Conservation (phyloP, 2,797 vertebrate genomes). For the Molossus molossus region DNA sequence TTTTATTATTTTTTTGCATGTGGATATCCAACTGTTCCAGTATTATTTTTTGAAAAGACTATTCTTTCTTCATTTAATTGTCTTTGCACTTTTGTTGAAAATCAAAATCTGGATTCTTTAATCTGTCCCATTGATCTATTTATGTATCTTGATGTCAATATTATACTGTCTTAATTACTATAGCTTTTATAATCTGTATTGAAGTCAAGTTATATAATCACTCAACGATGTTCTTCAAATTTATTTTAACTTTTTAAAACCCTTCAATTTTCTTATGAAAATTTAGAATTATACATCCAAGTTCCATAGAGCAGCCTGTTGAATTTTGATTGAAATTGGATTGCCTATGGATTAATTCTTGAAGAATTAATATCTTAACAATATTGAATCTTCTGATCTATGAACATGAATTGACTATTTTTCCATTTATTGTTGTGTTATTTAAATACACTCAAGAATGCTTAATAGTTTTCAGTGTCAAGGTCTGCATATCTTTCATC, state of each 20-base stretch:
- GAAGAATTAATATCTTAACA: not conserved
- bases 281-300: conserved; percentile 11
- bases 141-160: not conserved
- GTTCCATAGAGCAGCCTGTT: not conserved
- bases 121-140: not conserved
- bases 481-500: not conserved
- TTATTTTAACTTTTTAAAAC: not conserved
- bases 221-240: not conserved
- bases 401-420: not conserved
- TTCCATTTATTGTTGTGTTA: not conserved
- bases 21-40: not conserved
- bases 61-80: not conserved
- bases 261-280: conserved; percentile 2
- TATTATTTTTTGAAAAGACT: not conserved
- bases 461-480: not conserved
- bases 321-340: not conserved
- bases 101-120: not conserved
- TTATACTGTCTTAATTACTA: not conserved
- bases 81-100: conserved; percentile 49
- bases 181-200: not conserved
- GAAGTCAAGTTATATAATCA: not conserved
- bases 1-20: not conserved
- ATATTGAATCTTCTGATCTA: not conserved
- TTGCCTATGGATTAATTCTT: not conserved
- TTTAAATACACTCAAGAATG: conserved; percentile 20